Evolutionary conservation across 2,888 invertebrate genomes (phyloP).

Genomic region (Cephonodes hylas): DNA sequence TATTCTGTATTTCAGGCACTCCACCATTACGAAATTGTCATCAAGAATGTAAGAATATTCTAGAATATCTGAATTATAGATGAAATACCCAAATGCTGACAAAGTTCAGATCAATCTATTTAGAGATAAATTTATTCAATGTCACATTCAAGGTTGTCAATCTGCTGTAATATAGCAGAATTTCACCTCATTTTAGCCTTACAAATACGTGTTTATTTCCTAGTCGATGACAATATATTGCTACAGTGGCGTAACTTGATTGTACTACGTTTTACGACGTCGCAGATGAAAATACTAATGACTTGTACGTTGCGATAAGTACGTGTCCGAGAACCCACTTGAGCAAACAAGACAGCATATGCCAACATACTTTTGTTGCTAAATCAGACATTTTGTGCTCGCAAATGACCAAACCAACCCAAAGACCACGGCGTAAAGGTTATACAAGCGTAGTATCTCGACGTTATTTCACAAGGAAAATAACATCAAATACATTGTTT

Average conservation of each 20-base stretch:
- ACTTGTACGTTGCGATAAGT: neutral
- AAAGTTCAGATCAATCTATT: neutral
- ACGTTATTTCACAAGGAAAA: neutral
- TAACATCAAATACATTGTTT: neutral
- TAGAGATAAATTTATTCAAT: neutral
- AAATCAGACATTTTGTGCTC: slow-evolving; percentile 32
- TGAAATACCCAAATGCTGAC: neutral
- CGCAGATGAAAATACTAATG: neutral
- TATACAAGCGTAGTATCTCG: neutral
- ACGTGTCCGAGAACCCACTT: neutral
- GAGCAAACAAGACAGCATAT: neutral
- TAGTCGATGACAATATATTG: neutral
- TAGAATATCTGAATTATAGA: neutral
- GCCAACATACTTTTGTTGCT: neutral
- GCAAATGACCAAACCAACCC: neutral
- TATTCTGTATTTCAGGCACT: too few species aligned
- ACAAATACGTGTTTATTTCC: neutral
- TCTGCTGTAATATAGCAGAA: neutral
- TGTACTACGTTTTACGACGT: neutral
- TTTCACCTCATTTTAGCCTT: neutral
- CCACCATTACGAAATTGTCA: too few species aligned
- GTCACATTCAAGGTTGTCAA: neutral
- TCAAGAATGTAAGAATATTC: too few species aligned
- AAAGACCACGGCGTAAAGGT: neutral
- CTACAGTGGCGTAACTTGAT: neutral